Base-by-base conservation (phyloP, 2,797 vertebrate species). In the Sylvia borin region DNA sequence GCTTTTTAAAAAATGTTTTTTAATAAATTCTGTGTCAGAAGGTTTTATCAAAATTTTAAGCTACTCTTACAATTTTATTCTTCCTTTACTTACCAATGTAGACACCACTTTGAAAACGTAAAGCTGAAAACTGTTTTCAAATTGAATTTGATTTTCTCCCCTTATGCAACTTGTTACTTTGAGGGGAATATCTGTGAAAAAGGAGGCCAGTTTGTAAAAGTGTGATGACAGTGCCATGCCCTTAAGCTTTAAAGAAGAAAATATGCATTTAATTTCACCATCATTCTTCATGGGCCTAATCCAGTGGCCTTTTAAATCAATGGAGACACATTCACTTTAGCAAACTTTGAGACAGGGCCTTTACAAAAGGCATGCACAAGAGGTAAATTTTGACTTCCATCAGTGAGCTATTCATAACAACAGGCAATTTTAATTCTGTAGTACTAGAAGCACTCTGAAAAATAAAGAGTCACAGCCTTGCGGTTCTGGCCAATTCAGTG, bases 41-140 rank as follows among this genome's bases (percentile, higher is more conserved):
- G n/a, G 32, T 29, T 48, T 53, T 18, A 51, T 26, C 31, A 79
- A 88, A 51, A 77, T 67, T 74, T 83, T 57, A 90, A 70, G 76
- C 65, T 81, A 53, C 16, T 54, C 50, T 66, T 76, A 76, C 3
- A 68, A 13, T 66, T 93, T 67, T 73, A 42, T 53, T 88, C 45
- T 74, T 88, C 64, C 48, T 84, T 94, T 90, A 76, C 87, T 95
- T 92, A 95, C 21, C 74, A 71, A 47, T 10, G n/a, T 78, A 92
- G 81, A 38, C 43, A 88, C 10, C 74, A 76, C 70, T 92, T 94
- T 53, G 51, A 70, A 95, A 94, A 87, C 2, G 24, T 86, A 82
- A 85, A 93, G 85, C 60, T 92, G 81, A 93, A 88, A 96, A 90
- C 6, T 88, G 58, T 73, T 97, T 95, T 92, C 72, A 94, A 94